A percentile compares a stretch with the other conserved stretches of the same genome.
phyloP scores from a whole-genome alignment of 2,888 invertebrate genomes.

The Ypsolopha sequella region DNA sequence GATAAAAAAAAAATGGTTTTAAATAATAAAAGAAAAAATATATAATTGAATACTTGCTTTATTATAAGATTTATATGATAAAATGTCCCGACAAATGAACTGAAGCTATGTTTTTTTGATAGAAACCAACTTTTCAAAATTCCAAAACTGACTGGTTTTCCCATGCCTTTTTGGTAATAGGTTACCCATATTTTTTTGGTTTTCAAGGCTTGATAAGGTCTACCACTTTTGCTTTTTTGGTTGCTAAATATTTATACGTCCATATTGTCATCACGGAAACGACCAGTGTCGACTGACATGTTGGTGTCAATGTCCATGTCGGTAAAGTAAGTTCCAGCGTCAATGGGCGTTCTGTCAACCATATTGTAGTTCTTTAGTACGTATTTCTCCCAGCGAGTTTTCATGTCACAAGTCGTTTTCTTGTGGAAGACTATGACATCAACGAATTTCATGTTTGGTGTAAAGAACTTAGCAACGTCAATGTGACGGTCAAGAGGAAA shows the following conservation, averaged over 20 bases:
- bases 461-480: conserved; percentile 69
- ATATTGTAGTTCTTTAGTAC: conserved; percentile 46
- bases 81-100: no score
- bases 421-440: conserved; percentile 76
- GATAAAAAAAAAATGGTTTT: no score
- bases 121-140: no score
- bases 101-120: no score
- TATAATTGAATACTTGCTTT: no score
- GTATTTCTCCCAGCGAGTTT: conserved; percentile 45
- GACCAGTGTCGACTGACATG: not conserved
- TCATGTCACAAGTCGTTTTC: conserved; percentile 56
- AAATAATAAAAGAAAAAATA: no score
- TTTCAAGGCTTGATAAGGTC: no score
- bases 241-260: not conserved
- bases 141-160: no score
- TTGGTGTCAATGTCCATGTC: conserved; percentile 33
- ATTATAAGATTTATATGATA: no score
- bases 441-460: conserved; percentile 77
- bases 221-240: no score
- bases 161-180: no score
- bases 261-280: not conserved
- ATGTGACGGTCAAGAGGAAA: conserved; percentile 82
- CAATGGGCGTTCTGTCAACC: conserved; percentile 30
- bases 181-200: no score
- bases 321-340: conserved; percentile 29